Base-by-base conservation (phyloP, 2,113 vertebrate species). In the Mus pahari region DNA sequence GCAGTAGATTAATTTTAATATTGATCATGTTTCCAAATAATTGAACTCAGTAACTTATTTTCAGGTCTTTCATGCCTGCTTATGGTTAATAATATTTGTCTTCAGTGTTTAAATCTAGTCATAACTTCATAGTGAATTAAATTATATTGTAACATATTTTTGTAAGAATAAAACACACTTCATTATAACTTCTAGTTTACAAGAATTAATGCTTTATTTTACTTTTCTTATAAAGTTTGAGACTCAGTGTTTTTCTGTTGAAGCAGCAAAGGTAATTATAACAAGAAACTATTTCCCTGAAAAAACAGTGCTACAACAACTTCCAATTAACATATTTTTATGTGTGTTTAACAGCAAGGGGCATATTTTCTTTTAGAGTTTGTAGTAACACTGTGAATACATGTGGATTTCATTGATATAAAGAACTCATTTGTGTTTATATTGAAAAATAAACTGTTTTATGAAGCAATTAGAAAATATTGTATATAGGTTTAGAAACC, bases 21-120 rank as follows among this genome's bases (percentile, higher is more conserved):
- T 89, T 96, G 60, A 94, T 92, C 89, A 60, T 89, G 66, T 87
- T 96, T 94, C 91, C 50, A 96, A 95, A 89, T 96, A 97, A 96
- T 97, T 94, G 75, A 94, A 86, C 90, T 84, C 4, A 89, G 74
- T 91, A 95, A 82, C 39, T 92, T 93, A 87, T 92, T 83, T 96
- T 89, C 77, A 86, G 86, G 66, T 73, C 26, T 89, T 94, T 31
- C 50, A 36, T 70, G 19, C 77, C 64, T 89, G 33, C 4, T 86
- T 96, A 88, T 66, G 89, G 48, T 89, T 95, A 97, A 89, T 92
- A 92, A 95, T 95, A 91, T 91, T 95, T 7, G 70, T 89, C 45
- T 81, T 89, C 7, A 31, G 12, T 79, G 36, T 50, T 93, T 87
- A 26, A 75, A 70, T 16, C 31, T 45, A 91, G 53, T 31, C 42